Base-by-base conservation (phyloP, 1,140 invertebrate species). In the Macrostomum lignano region DNA sequence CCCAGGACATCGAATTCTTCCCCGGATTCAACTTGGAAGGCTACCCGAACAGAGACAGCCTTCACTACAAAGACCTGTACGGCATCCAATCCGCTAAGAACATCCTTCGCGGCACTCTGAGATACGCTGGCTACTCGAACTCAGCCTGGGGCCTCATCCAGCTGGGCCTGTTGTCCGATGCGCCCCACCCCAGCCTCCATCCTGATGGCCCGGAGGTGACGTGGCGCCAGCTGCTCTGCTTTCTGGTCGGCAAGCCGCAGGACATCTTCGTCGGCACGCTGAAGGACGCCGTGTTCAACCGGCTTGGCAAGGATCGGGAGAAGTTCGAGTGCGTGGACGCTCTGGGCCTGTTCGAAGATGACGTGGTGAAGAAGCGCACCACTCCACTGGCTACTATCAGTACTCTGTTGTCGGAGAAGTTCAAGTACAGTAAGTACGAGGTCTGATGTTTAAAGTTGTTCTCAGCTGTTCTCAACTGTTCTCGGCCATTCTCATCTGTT, bases 11-110 rank as follows among this genome's bases (percentile, higher is more conserved):
- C 13, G 67, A 82, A 44, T 96, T 94, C 47, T 55, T 98, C 23
- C 86, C 86, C 0, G 88, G 86, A 3, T 93, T 96, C 48, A 75
- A 78, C 17, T 60, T 98, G 11, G 84, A 98, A 63, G 86, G 81
- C 5, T 73, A 82, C 64, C 79, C 74, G 0, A 98, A 98, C 60
- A 63, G 88, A 38, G 86, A 98, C 47, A 93, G 82, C 28, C 77
- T 74, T 0, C 63, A 69, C 7, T 98, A 98, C 49, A 66, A 67
- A 2, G 64, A 74, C 14, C 60, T 79, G 0, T 98, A 98, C 50
- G 77, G 74, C 2, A 60, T 67, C 25, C 42, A 52, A 7, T 42
- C 69, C 43, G 78, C 75, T 0, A 65, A 70, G 21, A 94, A 84
- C 0, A 63, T 93, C 40, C 55, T 96, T 9, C 61, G 88, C 31